Evolutionary conservation across 2,888 invertebrate genomes (phyloP), one percentile per base, ranked within the genome.

Genomic region (Biston stratarius): DNA sequence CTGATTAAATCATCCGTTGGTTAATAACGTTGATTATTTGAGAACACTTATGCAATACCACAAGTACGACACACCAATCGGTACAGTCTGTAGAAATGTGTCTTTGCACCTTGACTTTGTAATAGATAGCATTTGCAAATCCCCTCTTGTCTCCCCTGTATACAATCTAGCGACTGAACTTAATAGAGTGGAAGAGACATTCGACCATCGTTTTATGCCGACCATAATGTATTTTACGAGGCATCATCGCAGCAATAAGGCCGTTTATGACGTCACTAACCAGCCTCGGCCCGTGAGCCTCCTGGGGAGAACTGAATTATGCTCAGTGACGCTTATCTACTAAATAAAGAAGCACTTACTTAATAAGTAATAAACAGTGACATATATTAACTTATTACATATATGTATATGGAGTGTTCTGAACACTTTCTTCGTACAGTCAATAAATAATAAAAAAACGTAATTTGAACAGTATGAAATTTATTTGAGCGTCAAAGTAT

Each of bases 201-300:
- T 72, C 53, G 44, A 57, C 48, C 58, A 66, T 49, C 58, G 65
- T 64, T 70, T 67, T 71, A 73, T 60, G 44, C 47, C 61, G 60
- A 70, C 72, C 64, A 73, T 84, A 77, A 81, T 83, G 77, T 78
- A 78, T 79, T 82, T 83, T 80, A 86, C 74, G 78, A 71, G 73
- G 67, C 77, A 81, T 83, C 81, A 83, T 83, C 76, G 71, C 64
- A 63, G 78, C 75, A 71, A 81, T 84, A 82, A 74, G 76, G 74
- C 72, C 74, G 73, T 82, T 83, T 82, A 85, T 83, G 83, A 83
- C 80, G 80, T 81, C 82, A 84, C 72, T 76, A 74, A 57, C 60
- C 68, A 68, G 58, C 36, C 52, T 45, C 33, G 6, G 59, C 56
- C 42, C 51, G n/a, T 45, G 52, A 48, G 45, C 24, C 65, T 61